Base-by-base conservation (phyloP, 2,888 invertebrate genomes). In the Athrips mouffetella region DNA sequence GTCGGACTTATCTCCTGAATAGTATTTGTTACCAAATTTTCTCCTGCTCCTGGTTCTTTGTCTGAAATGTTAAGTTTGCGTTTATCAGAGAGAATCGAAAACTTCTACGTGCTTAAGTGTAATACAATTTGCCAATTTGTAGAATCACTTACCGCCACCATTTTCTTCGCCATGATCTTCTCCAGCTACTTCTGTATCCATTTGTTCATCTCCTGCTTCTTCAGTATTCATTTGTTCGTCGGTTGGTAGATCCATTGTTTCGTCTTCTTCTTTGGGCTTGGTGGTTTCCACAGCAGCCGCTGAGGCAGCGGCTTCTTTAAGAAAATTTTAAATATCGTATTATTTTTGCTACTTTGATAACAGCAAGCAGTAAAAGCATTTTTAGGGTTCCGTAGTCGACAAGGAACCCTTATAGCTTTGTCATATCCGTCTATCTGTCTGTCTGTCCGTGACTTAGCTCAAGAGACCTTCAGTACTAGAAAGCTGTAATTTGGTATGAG, bases 1-100 rank as follows among this genome's bases (percentile, higher is more conserved):
- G 66, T 56, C 6, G 75, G 57, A 35, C 67, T 71, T 21, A 85
- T 73, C 61, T 89, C 86, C 54, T 85, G 84, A 29, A 89, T 88
- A 23, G 76, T 67, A 47, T 76, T 74, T 13, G 73, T 73, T 3
- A 65, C 63, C 61, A 67, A 60, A 55, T 60, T 65, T 51, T 68
- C 89, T 54, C 80, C 78, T 0, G 61, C 47, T 54, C 77, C 81
- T 15, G 76, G 76, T 49, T 90, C 90, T 55, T 89, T 81, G 27
- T 90, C 90, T 80, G 84, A 13, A 66, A 63, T 37, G n/a, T n/a
- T n/a, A n/a, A n/a, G n/a, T n/a, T n/a, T n/a, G n/a, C n/a, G n/a
- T n/a, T n/a, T n/a, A n/a, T n/a, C n/a, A n/a, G n/a, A n/a, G n/a
- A n/a, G n/a, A n/a, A n/a, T n/a, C n/a, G n/a, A n/a, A n/a, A n/a